Evolutionary conservation across 2,888 invertebrate species (phyloP), one percentile per base, ranked within the genome.

Genomic region (Nomada fabriciana): DNA sequence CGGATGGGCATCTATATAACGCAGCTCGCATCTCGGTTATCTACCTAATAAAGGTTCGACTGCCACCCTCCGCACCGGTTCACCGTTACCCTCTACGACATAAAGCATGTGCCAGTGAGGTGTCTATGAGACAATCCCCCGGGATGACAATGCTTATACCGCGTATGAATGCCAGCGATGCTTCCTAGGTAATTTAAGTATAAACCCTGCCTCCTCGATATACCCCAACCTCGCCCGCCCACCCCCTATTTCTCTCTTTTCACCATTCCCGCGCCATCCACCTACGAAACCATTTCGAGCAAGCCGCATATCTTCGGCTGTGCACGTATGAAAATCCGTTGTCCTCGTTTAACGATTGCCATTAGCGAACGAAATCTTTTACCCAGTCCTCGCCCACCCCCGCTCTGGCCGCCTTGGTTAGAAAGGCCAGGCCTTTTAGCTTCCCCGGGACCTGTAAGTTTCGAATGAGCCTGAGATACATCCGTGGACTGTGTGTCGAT

Each of bases 1-100:
- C 86, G 89, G 88, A 91, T 90, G 89, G 90, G 88, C 89, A 89
- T 84, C 88, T 86, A 90, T 90, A 89, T 90, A 90, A 86, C 85
- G 84, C 81, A 78, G 81, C 88, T 89, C 91, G 90, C 91, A 91
- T 90, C 91, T 90, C 91, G 91, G 90, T 91, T 91, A 91, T 91
- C 91, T 91, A 88, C 91, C 91, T 91, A 91, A 91, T 91, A 91
- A 91, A 90, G 91, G 88, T 91, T 86, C 86, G 87, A 84, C 81
- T 78, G 73, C 75, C 86, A 76, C 78, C 72, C 79, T 76, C 72
- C 52, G 68, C 70, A 64, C 53, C 80, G 65, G 29, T 61, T 68
- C 69, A 43, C 76, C 59, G 65, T 43, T 60, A 65, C 80, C 85
- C 87, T 83, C 86, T 73, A 70, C 86, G 69, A 82, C 89, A 91